These are phyloP conservation scores for Corythucha ciliata DNA, from an alignment of 2,888 invertebrate species.

Conservation along the genomic window DNA sequence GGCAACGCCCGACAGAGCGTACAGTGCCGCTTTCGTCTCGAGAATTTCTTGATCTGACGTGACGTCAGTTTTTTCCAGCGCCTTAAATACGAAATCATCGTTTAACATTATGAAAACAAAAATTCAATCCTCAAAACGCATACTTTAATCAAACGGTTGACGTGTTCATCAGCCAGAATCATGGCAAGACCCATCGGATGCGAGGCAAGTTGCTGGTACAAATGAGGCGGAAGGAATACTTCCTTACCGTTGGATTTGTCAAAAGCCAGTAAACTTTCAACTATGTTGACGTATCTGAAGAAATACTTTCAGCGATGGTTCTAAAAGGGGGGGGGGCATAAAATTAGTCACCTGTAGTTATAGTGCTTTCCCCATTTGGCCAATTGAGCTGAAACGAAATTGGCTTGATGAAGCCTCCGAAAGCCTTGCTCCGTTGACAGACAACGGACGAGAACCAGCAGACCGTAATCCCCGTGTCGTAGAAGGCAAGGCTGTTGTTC, in stretches of 20 bases:
- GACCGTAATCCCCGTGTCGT: conserved; percentile 67
- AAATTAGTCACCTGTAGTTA: conserved; percentile 53
- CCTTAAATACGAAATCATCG: conserved; percentile 35
- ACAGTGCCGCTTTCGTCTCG: conserved; percentile 76
- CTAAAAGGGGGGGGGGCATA: too few species aligned
- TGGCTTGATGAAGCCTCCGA: conserved; percentile 51
- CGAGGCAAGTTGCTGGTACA: conserved; percentile 73
- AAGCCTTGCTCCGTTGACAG: conserved; percentile 64
- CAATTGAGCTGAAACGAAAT: conserved; percentile 61
- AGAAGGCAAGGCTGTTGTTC: conserved; percentile 59
- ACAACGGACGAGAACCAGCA: conserved; percentile 63
- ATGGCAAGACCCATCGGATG: conserved; percentile 53
- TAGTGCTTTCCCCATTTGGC: conserved; percentile 63
- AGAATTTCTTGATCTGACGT: conserved; percentile 59
- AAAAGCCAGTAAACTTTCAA: conserved; percentile 71
- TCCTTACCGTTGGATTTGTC: conserved; percentile 45
- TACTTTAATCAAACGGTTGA: conserved; percentile 45
- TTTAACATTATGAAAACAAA: conserved; percentile 16
- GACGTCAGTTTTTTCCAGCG: conserved; percentile 47
- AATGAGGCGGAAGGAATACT: conserved; percentile 58
- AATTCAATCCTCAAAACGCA: background rate
- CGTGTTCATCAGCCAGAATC: conserved; percentile 46
- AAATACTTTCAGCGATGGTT: conserved; percentile 3
- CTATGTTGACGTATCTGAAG: conserved; percentile 68
- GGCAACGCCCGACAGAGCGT: conserved; percentile 52